Conservation (phyloP, 2,113 vertebrate species). For the Stomatorhinus ivindoensis region DNA sequence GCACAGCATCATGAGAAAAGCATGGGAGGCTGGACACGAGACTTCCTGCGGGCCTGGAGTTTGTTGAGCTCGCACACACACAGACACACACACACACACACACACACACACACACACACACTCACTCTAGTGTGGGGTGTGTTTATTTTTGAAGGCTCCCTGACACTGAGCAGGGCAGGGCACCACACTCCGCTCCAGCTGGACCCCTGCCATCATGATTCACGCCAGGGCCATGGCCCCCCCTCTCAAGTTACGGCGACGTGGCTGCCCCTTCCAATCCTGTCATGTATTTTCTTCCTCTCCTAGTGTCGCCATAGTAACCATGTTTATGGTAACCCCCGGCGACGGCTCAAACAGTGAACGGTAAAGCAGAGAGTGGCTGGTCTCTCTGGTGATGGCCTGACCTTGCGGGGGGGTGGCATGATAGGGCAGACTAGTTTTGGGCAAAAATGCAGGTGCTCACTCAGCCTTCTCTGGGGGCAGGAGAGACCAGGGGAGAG, state of each 20-base stretch:
- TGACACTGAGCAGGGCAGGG: background rate
- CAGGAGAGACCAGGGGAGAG: background rate
- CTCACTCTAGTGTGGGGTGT: background rate
- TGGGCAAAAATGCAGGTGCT: background rate
- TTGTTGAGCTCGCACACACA: background rate
- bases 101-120: background rate
- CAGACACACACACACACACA: background rate
- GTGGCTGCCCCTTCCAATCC: conserved; percentile 39
- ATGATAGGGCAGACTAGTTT: background rate
- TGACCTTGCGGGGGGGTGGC: background rate
- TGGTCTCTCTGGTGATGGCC: conserved; percentile 30
- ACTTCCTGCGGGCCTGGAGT: background rate
- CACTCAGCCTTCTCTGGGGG: background rate
- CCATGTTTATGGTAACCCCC: conserved; percentile 67
- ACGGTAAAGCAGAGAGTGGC: conserved; percentile 58
- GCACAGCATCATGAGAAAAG: background rate
- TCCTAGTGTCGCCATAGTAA: conserved; percentile 54
- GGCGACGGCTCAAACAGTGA: conserved; percentile 66
- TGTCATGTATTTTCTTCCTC: conserved; percentile 67
- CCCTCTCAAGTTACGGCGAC: conserved; percentile 58
- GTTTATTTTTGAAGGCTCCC: background rate
- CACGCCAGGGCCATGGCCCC: conserved; percentile 48
- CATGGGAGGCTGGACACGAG: background rate
- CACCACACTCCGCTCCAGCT: background rate
- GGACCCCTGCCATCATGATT: conserved; percentile 19